Conservation (phyloP, 92 coral and sea anemone species). For the Umimayanthus kanabou region DNA sequence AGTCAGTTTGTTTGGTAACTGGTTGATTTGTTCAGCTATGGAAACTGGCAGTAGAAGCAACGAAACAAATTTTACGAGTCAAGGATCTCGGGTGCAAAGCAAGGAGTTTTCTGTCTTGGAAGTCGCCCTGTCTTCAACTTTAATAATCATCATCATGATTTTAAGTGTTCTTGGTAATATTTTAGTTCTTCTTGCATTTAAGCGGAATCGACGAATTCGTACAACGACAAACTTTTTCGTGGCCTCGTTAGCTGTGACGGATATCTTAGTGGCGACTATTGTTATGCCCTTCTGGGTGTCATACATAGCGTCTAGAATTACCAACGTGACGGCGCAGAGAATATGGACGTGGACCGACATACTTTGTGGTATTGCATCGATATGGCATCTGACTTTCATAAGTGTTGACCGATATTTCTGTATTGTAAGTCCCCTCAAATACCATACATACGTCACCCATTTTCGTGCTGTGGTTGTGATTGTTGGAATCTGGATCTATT, state of each 20-base stretch:
- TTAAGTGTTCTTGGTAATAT: constrained; percentile 73
- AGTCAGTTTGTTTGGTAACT: background rate
- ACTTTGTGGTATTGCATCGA: constrained; percentile 84
- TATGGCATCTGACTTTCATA: constrained; percentile 88
- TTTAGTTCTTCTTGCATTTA: constrained; percentile 79
- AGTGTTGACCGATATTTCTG: constrained; percentile 93
- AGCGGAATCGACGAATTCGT: constrained; percentile 71
- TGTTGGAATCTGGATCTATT: constrained; percentile 68
- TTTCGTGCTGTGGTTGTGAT: constrained; percentile 65
- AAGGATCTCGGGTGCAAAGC: background rate
- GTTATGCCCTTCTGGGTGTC: constrained; percentile 91
- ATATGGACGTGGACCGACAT: constrained; percentile 93
- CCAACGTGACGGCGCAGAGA: constrained; percentile 58
- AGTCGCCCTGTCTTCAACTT: constrained; percentile 54
- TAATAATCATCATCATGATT: constrained; percentile 64
- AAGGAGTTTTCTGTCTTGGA: constrained; percentile 44
- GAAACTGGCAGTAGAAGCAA: constrained; percentile 19
- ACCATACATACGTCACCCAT: constrained; percentile 72
- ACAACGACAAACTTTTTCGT: constrained; percentile 84
- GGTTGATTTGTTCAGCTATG: background rate
- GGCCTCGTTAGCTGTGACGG: constrained; percentile 77
- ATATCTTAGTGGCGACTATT: constrained; percentile 72
- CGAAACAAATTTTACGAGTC: background rate
- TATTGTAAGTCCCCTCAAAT: constrained; percentile 74
- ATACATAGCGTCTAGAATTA: constrained; percentile 55